Conservation (phyloP, 1,140 invertebrate species). For the Drosophila kohkoa region DNA sequence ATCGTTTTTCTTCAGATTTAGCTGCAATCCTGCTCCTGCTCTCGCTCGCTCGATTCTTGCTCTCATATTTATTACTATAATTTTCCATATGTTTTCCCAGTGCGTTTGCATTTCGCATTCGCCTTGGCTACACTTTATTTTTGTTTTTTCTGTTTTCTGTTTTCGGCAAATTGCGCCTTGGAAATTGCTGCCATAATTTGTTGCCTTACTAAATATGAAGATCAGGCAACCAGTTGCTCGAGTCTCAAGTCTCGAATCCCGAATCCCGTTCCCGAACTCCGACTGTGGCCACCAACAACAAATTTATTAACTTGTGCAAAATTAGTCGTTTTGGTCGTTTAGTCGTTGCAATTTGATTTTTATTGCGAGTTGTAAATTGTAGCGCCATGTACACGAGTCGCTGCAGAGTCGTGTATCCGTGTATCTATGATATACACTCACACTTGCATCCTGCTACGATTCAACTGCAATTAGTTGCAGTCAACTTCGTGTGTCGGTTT, state of each 20-base stretch:
- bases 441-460: slow-evolving; percentile 40
- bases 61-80: slow-evolving; percentile 80
- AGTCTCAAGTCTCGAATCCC: too few species aligned
- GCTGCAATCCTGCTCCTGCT: slow-evolving; percentile 38
- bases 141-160: slow-evolving; percentile 32
- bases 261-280: background rate
- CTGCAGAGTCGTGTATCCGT: slow-evolving; percentile 38
- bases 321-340: slow-evolving; percentile 83
- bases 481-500: slow-evolving; percentile 15
- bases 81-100: slow-evolving; percentile 82
- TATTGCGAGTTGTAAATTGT: slow-evolving; percentile 66
- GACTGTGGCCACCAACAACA: background rate
- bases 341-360: slow-evolving; percentile 80
- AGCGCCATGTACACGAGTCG: slow-evolving; percentile 25
- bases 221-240: slow-evolving; percentile 52
- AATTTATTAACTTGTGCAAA: slow-evolving; percentile 82
- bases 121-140: background rate
- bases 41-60: slow-evolving; percentile 11
- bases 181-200: slow-evolving; percentile 81
- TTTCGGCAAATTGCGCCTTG: slow-evolving; percentile 79
- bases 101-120: slow-evolving; percentile 51
- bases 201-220: slow-evolving; percentile 81
- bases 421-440: slow-evolving; percentile 71
- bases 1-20: slow-evolving; percentile 83
- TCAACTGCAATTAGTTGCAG: slow-evolving; percentile 21